phyloP scores from a whole-genome alignment of 1,140 invertebrate genomes.

The Zaprionus vittiger region DNA sequence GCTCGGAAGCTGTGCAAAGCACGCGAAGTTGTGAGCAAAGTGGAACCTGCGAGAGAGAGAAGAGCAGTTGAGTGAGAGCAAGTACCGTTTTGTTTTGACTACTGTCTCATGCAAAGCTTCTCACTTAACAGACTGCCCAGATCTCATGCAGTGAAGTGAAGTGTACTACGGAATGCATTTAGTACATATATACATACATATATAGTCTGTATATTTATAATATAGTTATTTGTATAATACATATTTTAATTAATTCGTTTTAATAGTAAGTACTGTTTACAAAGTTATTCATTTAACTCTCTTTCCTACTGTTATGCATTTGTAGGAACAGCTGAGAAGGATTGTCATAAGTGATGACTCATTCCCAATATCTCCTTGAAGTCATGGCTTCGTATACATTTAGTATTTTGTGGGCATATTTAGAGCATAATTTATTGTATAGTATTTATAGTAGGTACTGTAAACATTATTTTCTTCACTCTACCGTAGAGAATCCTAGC shows the following conservation, averaged over 20 bases:
- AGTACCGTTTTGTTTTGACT: neutral
- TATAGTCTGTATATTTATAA: neutral
- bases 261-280: neutral
- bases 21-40: neutral
- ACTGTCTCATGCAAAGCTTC: neutral
- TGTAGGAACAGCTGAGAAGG: too few relatives aligned
- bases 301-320: too few relatives aligned
- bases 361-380: too few relatives aligned
- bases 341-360: too few relatives aligned
- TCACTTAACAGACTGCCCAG: neutral
- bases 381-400: too few relatives aligned
- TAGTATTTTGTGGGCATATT: too few relatives aligned
- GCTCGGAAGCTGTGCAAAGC: slow-evolving; percentile 12
- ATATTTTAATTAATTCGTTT: too few relatives aligned
- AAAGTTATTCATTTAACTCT: neutral
- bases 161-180: neutral
- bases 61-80: neutral
- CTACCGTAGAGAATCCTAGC: neutral
- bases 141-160: neutral
- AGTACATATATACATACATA: too few relatives aligned
- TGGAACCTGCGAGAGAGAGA: neutral
- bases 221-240: too few relatives aligned
- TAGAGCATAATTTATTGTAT: too few relatives aligned
- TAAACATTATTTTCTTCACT: too few relatives aligned
- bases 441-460: too few relatives aligned